Conservation (phyloP, 2,888 invertebrate genomes). For the Pyralis farinalis region DNA sequence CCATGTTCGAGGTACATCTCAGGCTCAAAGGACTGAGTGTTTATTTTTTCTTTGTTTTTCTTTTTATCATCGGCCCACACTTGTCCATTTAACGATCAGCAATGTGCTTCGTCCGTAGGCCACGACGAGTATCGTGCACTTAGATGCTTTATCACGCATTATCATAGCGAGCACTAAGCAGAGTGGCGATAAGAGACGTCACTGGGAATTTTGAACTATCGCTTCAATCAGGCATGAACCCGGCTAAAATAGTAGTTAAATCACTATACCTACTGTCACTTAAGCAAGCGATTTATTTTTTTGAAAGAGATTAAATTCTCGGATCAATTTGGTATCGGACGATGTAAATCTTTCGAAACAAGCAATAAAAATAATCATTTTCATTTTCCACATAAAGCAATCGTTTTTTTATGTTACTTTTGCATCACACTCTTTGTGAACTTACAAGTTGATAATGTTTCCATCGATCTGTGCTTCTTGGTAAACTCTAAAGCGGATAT, state of each 20-base stretch:
- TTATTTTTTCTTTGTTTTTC: conserved; percentile 57
- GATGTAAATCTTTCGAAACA: conserved; percentile 2
- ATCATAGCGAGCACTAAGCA: conserved; percentile 66
- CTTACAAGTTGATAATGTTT: conserved; percentile 35
- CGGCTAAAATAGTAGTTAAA: conserved; percentile 49
- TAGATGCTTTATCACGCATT: conserved; percentile 78
- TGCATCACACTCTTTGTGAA: conserved; percentile 47
- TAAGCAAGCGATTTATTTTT: conserved; percentile 31
- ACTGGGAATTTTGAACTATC: conserved; percentile 31
- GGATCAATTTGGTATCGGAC: conserved; percentile 2
- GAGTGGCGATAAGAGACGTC: conserved; percentile 32
- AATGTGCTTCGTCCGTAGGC: conserved; percentile 67
- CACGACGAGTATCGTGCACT: conserved; percentile 64
- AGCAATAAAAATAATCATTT: not conserved
- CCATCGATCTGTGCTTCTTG: conserved; percentile 76
- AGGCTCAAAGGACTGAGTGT: conserved; percentile 70
- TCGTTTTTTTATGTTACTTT: conserved; percentile 41
- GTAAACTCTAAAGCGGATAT: conserved; percentile 79
- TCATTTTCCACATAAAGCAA: conserved; percentile 14
- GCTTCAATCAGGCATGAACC: conserved; percentile 69
- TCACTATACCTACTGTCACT: conserved; percentile 37
- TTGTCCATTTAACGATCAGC: conserved; percentile 58
- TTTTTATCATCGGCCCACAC: conserved; percentile 69
- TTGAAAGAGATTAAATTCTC: not conserved
- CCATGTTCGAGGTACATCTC: conserved; percentile 94